Percentiles rank a stretch among this genome's conserved stretches.
phyloP scores from a whole-genome alignment of 2,888 invertebrate genomes.

The Cheilosia variabilis region DNA sequence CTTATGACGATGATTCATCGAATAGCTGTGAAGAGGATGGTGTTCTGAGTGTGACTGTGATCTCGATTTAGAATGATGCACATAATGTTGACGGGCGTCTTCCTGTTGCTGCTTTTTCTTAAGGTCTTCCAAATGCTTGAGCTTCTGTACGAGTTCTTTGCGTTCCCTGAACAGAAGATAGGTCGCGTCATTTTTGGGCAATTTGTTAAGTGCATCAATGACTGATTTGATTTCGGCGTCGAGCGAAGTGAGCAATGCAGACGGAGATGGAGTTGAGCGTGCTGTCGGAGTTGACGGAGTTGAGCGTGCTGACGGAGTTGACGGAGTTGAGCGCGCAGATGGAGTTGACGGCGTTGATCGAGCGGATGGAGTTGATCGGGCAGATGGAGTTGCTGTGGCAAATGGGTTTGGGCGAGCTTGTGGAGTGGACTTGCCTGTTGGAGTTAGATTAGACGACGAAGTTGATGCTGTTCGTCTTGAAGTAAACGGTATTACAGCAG shows the following conservation, averaged over 20 bases:
- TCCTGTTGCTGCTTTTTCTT: background rate
- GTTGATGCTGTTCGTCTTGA: no score
- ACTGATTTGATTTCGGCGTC: constrained; percentile 23
- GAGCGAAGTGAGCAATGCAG: background rate
- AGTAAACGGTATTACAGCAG: no score
- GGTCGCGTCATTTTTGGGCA: constrained; percentile 11
- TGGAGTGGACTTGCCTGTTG: no score
- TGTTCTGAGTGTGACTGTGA: constrained; percentile 49
- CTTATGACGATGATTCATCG: background rate
- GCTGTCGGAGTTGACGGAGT: background rate
- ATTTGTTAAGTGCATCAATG: background rate
- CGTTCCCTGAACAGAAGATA: constrained; percentile 18
- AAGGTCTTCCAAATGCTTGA: constrained; percentile 16
- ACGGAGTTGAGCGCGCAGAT: background rate
- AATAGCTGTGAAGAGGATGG: constrained; percentile 9
- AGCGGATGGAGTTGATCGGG: background rate
- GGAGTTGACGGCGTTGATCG: background rate
- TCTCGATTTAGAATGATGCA: constrained; percentile 1
- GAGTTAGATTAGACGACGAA: no score
- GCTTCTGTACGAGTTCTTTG: background rate
- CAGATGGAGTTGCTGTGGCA: background rate
- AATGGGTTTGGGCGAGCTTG: no score
- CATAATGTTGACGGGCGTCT: background rate
- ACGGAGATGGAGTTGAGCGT: background rate
- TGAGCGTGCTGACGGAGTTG: background rate